These are phyloP conservation scores for Lobophora halterata DNA, from an alignment of 2,888 invertebrate species.

Conservation along the genomic window DNA sequence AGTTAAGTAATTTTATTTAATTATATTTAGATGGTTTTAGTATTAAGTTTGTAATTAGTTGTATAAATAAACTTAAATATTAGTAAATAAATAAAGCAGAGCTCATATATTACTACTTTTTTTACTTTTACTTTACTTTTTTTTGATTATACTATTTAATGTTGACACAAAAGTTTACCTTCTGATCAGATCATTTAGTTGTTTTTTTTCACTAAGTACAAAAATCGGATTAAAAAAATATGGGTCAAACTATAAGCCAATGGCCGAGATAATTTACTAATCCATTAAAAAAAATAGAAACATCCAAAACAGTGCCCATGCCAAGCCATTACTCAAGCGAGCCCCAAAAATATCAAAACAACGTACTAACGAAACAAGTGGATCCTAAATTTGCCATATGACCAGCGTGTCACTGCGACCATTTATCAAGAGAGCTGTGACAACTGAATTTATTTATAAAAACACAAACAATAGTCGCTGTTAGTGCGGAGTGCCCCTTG, in stretches of 20 bases:
- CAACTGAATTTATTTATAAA: slow-evolving; percentile 79
- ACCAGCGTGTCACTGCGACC: slow-evolving; percentile 65
- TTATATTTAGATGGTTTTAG: no score
- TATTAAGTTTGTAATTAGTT: no score
- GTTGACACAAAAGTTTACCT: no score
- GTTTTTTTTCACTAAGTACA: no score
- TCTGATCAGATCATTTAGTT: no score
- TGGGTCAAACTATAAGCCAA: slow-evolving; percentile 12
- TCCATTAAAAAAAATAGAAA: slow-evolving; percentile 24
- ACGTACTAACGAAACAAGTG: slow-evolving; percentile 58
- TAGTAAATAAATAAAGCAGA: no score
- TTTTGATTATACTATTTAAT: no score
- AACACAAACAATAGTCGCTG: slow-evolving; percentile 69
- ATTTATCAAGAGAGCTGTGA: slow-evolving; percentile 76
- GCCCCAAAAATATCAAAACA: slow-evolving; percentile 41
- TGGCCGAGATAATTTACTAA: slow-evolving; percentile 33
- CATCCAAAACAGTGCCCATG: slow-evolving; percentile 21
- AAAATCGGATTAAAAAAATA: no score
- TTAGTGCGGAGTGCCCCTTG: slow-evolving; percentile 56
- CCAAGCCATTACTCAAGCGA: slow-evolving; percentile 39
- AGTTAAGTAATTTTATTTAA: no score
- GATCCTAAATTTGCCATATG: slow-evolving; percentile 72
- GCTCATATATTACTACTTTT: no score
- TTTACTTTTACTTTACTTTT: no score
- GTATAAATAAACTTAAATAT: no score